A percentile compares a stretch with the other conserved stretches of the same genome.
Evolutionary conservation across 2,113 vertebrate species (phyloP).

Genomic region (Balaeniceps rex): DNA sequence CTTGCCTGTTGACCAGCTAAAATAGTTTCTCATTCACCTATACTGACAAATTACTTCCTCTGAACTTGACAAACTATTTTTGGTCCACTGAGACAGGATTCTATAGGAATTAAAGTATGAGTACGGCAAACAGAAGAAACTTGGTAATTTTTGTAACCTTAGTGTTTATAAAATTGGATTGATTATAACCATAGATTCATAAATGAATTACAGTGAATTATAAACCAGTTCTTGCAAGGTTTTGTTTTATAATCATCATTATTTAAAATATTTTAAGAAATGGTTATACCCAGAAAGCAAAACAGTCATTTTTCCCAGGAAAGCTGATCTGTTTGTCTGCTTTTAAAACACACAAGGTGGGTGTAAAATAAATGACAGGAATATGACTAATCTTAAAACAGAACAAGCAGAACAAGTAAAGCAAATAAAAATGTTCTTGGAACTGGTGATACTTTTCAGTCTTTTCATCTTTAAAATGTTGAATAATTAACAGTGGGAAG

Average conservation of each 20-base stretch:
- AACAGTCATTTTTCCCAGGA: not conserved
- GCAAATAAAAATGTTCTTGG: not conserved
- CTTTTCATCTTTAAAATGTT: not conserved
- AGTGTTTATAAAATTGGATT: not conserved
- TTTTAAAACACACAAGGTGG: not conserved
- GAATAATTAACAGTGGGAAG: not conserved
- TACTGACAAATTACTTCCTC: not conserved
- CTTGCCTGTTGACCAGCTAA: not conserved
- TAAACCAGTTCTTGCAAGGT: not conserved
- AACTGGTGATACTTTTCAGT: not conserved
- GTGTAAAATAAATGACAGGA: not conserved
- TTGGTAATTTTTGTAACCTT: not conserved
- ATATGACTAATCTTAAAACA: not conserved
- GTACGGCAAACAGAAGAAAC: not conserved
- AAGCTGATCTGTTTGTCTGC: not conserved
- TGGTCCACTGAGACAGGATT: not conserved
- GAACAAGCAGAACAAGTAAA: not conserved
- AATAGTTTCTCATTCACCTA: not conserved
- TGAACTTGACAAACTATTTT: not conserved
- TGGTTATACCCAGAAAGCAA: not conserved
- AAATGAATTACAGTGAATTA: not conserved
- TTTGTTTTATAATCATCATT: not conserved
- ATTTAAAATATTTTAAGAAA: not conserved
- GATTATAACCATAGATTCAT: not conserved
- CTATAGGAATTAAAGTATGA: not conserved